phyloP scores from a whole-genome alignment of 2,797 vertebrate genomes.

The Protosalanx chinensis region DNA sequence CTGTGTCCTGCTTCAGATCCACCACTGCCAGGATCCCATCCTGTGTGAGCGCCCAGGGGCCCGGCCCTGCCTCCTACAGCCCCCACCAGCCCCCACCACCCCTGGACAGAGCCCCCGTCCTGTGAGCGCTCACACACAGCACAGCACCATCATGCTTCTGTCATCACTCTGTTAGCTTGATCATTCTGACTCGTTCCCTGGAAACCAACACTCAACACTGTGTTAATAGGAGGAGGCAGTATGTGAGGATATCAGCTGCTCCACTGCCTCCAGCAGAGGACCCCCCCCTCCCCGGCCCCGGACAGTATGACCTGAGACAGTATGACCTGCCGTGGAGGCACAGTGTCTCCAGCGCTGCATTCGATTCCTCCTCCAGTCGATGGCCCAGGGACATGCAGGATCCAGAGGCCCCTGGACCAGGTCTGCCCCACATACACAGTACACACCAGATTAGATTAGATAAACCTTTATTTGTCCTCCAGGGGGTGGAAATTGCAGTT shows the following conservation, averaged over 20 bases:
- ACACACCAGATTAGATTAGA: too few relatives aligned
- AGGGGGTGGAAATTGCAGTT: too few relatives aligned
- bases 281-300: slow-evolving; percentile 69
- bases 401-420: slow-evolving; percentile 69
- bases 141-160: too few relatives aligned
- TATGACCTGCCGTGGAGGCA: slow-evolving; percentile 46
- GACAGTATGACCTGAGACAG: slow-evolving; percentile 67
- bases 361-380: slow-evolving; percentile 71
- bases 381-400: slow-evolving; percentile 13
- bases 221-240: slow-evolving; percentile 62
- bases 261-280: slow-evolving; percentile 62
- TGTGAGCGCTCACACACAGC: slow-evolving; percentile 56
- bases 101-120: slow-evolving; percentile 50
- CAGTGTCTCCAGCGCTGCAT: slow-evolving; percentile 67
- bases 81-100: slow-evolving; percentile 50
- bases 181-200: too few relatives aligned
- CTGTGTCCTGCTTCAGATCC: slow-evolving; percentile 74
- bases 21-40: slow-evolving; percentile 55
- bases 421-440: slow-evolving; percentile 40
- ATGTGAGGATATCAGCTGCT: slow-evolving; percentile 64
- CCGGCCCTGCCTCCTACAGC: slow-evolving; percentile 73
- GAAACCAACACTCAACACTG: too few relatives aligned
- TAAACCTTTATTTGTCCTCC: too few relatives aligned
- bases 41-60: slow-evolving; percentile 33
- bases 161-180: too few relatives aligned